Base-by-base conservation (phyloP, 2,888 invertebrate species). In the Agrotis segetum region DNA sequence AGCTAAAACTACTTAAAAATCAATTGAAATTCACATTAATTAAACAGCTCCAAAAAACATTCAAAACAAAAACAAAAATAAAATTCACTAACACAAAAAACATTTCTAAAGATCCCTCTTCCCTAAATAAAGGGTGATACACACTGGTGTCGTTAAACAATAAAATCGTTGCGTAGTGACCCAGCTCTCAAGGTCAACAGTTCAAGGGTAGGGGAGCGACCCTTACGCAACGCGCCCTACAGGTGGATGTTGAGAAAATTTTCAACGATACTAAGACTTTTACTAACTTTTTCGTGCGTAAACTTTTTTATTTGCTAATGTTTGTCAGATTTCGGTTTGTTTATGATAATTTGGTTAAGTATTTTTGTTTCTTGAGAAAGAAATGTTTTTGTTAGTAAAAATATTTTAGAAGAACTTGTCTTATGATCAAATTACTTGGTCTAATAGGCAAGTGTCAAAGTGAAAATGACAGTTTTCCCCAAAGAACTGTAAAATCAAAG, bases 171-270 rank as follows among this genome's bases (percentile, higher is more conserved):
- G 91, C 83, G 91, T 92, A 90, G 91, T 93, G 92, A 93, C 91
- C 92, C 90, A 86, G 67, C 67, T 75, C 85, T 79, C 88, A 91
- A 91, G 90, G 91, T 88, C 92, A 79, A 81, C 76, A 87, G 93
- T 92, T 91, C 93, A 93, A 93, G 92, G 92, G 88, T 88, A 78
- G 79, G 90, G 89, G 89, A 87, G 85, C 87, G 86, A 88, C 90
- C 91, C 90, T 82, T 86, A 85, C 85, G 85, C 86, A 85, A 86
- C 58, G 67, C 78, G 73, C 83, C 88, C 88, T 87, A 90, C 91
- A 92, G 90, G 91, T 91, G 91, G 89, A 78, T 77, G 68, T 55
- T 70, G 78, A 84, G 83, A 79, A 83, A 70, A 74, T 71, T 66
- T 40, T 68, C 65, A 55, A 77, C 70, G 67, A 71, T 79, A 79